Base-by-base conservation (phyloP, 2,797 vertebrate genomes). In the Typhlichthys subterraneus region DNA sequence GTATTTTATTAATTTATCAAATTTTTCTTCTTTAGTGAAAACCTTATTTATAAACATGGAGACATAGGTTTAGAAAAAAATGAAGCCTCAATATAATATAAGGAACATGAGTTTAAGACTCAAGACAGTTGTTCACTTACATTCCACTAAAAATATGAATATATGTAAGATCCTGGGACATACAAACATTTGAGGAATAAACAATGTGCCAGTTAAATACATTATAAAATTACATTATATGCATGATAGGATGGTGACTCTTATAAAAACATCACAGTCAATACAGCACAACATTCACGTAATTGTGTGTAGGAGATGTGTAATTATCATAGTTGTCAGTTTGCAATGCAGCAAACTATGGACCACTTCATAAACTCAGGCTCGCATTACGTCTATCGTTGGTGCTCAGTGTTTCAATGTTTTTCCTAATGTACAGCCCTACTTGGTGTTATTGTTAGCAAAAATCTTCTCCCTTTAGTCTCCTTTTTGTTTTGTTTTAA, bases 351-450 rank as follows among this genome's bases (percentile, higher is more conserved):
- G 59, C 4, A 8, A 53, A 60, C 56, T 57, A 63, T 19, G 5
- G 61, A 57, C 42, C 1, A 15, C 47, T 68, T 14, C 58, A 62
- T 47, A 61, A 56, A 50, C 59, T 76, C 71, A 74, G 70, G 69
- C 63, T 45, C 12, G 12, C 14, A 14, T 9, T 17, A 3, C 58
- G 45, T 73, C 63, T 49, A 8, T 53, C 38, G 69, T 46, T 53
- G 57, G 55, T 73, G 48, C 61, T 78, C 15, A 29, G 2, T 64
- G 47, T 70, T 73, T 78, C 17, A 29, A 2, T 64, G 47, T 70
- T 73, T 50, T 23, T 45, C 10, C 31, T 65, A 29, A 13, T 69
- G 12, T 45, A 42, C 33, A 15, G 46, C 5, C 48, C 29, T 57
- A 3, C 50, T 17, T 50, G 58, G 48, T 9, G 31, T 9, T 45